phyloP scores from a whole-genome alignment of 2,113 vertebrate genomes.

The Prionailurus viverrinus region DNA sequence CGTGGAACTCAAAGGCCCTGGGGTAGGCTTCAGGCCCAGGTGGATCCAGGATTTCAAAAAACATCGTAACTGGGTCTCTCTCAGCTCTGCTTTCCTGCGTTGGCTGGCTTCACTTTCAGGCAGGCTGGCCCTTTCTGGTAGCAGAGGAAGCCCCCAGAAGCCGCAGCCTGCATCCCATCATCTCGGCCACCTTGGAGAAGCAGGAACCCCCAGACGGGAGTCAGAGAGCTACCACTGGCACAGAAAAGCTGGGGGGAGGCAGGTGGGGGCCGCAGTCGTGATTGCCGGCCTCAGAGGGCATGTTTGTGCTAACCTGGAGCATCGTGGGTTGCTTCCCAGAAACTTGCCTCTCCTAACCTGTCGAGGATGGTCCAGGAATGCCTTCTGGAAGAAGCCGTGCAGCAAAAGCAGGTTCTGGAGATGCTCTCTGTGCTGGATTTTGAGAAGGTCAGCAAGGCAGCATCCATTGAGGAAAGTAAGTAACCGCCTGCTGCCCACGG shows the following conservation, averaged over 20 bases:
- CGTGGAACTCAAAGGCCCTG: not conserved
- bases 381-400: conserved; percentile 86
- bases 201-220: not conserved
- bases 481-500: not conserved
- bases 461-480: conserved; percentile 87
- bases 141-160: not conserved
- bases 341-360: conserved; percentile 83
- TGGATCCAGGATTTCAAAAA: not conserved
- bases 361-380: conserved; percentile 84
- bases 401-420: conserved; percentile 86
- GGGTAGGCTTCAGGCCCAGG: not conserved
- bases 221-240: not conserved
- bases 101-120: not conserved
- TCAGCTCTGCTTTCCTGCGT: not conserved
- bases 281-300: too few relatives aligned
- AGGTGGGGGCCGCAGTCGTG: rapidly evolving
- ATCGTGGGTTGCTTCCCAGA: conserved; percentile 83
- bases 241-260: rapidly evolving
- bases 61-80: not conserved
- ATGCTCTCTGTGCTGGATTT: conserved; percentile 84
- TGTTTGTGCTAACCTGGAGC: not conserved
- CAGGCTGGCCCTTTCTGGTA: not conserved
- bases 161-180: not conserved
- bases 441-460: conserved; percentile 73
- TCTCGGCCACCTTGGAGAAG: not conserved